Conservation (phyloP, 2,888 invertebrate genomes). For the Ephialtes manifestator region DNA sequence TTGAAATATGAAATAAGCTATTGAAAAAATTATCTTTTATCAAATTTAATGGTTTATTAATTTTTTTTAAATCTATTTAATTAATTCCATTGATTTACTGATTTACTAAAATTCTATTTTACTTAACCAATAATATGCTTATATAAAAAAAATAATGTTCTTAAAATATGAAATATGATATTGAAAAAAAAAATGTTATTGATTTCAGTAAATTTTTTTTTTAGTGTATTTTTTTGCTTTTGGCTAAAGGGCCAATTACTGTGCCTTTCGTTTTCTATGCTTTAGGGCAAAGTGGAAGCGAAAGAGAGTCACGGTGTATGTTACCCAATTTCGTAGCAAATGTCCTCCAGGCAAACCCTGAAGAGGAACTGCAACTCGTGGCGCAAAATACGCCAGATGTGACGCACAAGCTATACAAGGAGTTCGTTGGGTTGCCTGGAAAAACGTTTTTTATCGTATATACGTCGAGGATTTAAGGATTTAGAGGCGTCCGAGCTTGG, state of each 20-base stretch:
- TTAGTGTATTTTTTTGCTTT: not conserved
- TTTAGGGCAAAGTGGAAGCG: not conserved
- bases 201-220: not conserved
- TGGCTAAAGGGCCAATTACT: not conserved
- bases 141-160: too few relatives aligned
- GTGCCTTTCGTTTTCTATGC: not conserved
- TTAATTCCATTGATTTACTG: too few relatives aligned
- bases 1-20: too few relatives aligned
- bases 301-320: not conserved
- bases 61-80: too few relatives aligned
- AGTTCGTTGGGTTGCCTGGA: slow-evolving; percentile 33
- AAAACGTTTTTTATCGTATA: slow-evolving; percentile 33
- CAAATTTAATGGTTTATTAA: too few relatives aligned
- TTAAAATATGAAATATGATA: too few relatives aligned
- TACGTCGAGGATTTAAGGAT: slow-evolving; percentile 57
- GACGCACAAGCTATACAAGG: slow-evolving; percentile 39
- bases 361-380: not conserved
- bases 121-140: too few relatives aligned
- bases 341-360: slow-evolving; percentile 13
- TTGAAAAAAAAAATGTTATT: too few relatives aligned
- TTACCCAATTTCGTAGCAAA: slow-evolving; percentile 7
- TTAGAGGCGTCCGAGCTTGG: slow-evolving; percentile 33
- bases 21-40: too few relatives aligned
- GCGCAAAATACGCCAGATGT: slow-evolving; percentile 18
- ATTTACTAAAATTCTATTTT: too few relatives aligned